Evolutionary conservation across 2,888 invertebrate species (phyloP).

Genomic region (Andrena minutula): DNA sequence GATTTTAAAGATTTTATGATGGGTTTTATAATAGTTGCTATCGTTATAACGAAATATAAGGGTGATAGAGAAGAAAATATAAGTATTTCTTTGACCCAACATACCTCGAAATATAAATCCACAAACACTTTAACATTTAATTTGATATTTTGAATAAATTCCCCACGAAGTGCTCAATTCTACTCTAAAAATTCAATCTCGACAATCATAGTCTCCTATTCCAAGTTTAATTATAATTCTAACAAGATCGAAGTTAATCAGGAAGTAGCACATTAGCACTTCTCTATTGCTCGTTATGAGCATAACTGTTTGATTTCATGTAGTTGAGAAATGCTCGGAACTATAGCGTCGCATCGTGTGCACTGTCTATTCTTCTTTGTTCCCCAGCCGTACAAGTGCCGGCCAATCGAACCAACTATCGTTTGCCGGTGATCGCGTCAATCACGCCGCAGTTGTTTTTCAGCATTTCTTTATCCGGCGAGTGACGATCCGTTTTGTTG

Average conservation of each 20-base stretch:
- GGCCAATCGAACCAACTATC: constrained; percentile 15
- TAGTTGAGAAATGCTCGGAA: background rate
- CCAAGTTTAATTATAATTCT: constrained; percentile 3
- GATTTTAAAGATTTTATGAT: too few species aligned
- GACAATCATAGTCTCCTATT: background rate
- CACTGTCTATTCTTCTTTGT: constrained; percentile 11
- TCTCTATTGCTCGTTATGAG: background rate
- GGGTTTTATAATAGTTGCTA: too few species aligned
- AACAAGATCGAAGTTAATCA: background rate
- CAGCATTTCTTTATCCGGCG: constrained; percentile 2
- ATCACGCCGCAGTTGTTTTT: constrained; percentile 16
- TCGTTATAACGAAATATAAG: too few species aligned
- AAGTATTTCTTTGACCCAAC: too few species aligned
- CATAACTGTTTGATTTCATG: background rate
- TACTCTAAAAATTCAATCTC: background rate
- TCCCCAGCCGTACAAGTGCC: background rate
- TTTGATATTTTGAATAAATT: background rate
- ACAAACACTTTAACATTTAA: background rate
- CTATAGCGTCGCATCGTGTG: background rate
- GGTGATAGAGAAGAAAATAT: too few species aligned
- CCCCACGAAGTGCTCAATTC: background rate
- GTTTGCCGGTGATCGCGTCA: constrained; percentile 27
- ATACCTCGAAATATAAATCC: too few species aligned
- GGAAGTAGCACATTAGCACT: too few species aligned
- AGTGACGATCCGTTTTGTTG: constrained; percentile 29